Base-by-base conservation (phyloP, 1,140 invertebrate genomes). In the Heliconius melpomene region DNA sequence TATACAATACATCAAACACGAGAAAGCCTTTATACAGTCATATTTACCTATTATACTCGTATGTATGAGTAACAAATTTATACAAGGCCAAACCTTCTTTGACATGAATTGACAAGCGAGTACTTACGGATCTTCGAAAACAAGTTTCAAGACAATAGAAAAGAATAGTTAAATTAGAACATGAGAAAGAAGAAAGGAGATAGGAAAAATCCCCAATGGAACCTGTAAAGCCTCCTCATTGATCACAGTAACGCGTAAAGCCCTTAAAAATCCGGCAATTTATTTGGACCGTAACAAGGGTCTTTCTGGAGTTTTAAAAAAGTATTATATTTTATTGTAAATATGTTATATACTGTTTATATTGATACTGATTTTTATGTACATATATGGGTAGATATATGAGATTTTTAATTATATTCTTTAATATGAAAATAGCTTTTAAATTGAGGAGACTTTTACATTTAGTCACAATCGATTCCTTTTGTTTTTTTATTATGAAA, bases 191-290 rank as follows among this genome's bases (percentile, higher is more conserved):
- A 50, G 79, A 84, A 84, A 76, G 46, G 84, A 85, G 84, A 84
- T 72, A 57, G 78, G 80, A 54, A 81, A 84, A 84, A 86, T 86
- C 85, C 87, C 87, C 84, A 87, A 90, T 88, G 90, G 88, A 91
- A 89, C 87, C 87, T 89, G 86, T 82, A 88, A 92, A 91, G 89
- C 89, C 87, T 81, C 79, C 85, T 78, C 91, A 91, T 92, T 90
- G 89, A 91, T 93, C 89, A 93, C 86, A 86, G 90, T 87, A 91
- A 90, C 87, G 88, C 90, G 89, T 87, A 91, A 93, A 93, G 88
- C 91, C 88, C 88, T 88, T 89, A 91, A 90, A 92, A 91, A 93
- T 91, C 91, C 91, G 81, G 85, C 91, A 92, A 92, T 92, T 91
- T 91, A 90, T 92, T 90, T 90, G 87, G 89, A 89, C 85, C 81